A percentile compares a stretch with the other conserved stretches of the same genome.
These are phyloP conservation scores for Arremon aurantiirostris DNA, from an alignment of 2,797 vertebrate species.

Conservation along the genomic window DNA sequence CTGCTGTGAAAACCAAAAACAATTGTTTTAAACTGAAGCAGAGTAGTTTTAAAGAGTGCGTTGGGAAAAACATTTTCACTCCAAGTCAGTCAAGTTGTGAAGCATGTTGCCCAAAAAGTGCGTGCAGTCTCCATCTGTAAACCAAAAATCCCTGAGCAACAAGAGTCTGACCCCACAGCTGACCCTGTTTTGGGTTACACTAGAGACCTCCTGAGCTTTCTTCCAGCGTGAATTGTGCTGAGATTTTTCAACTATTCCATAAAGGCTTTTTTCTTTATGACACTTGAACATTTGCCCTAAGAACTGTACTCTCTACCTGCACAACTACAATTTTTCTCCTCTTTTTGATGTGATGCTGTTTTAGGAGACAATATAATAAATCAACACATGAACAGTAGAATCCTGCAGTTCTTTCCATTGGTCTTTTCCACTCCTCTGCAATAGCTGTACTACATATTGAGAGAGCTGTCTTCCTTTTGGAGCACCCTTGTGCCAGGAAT, in stretches of 20 bases:
- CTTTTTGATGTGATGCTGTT: neutral
- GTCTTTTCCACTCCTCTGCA: neutral
- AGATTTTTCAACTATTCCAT: neutral
- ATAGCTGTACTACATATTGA: neutral
- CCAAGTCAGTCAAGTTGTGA: neutral
- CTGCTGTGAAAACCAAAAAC: neutral
- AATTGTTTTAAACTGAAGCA: neutral
- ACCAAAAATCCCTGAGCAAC: neutral
- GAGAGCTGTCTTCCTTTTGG: neutral
- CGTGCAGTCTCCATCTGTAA: neutral
- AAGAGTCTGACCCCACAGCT: neutral
- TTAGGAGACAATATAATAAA: neutral
- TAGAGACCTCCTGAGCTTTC: neutral
- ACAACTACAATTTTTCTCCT: neutral
- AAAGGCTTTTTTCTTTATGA: neutral
- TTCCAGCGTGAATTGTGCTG: neutral
- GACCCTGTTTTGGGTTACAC: neutral
- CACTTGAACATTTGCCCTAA: neutral
- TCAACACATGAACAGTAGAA: neutral
- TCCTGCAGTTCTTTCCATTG: neutral
- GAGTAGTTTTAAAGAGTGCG: neutral
- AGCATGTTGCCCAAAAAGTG: neutral
- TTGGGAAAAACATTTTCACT: neutral
- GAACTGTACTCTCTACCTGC: neutral
- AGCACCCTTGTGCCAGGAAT: neutral